Evolutionary conservation across 2,888 invertebrate species (phyloP).

Genomic region (Rhagonycha lutea): DNA sequence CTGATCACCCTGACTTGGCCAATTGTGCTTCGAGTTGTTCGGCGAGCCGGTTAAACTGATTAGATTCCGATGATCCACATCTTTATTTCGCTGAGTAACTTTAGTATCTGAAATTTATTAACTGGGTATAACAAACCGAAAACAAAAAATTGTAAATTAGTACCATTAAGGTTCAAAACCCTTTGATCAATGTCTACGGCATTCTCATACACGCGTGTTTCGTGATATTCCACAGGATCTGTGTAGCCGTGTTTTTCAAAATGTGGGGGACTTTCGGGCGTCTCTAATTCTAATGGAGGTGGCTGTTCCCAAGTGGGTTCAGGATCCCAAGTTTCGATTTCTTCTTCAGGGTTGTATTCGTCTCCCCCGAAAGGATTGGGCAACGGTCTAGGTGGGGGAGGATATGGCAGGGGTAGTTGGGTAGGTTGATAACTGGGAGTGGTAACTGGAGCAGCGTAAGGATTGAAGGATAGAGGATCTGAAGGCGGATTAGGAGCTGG

Average conservation of each 20-base stretch:
- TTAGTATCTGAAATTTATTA: slow-evolving; percentile 20
- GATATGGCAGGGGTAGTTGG: slow-evolving; percentile 10
- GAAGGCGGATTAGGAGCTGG: background rate
- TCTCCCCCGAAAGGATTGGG: slow-evolving; percentile 33
- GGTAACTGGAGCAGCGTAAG: slow-evolving; percentile 1
- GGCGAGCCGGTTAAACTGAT: slow-evolving; percentile 82
- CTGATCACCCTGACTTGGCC: slow-evolving; percentile 47
- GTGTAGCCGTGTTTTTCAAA: slow-evolving; percentile 65
- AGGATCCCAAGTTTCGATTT: slow-evolving; percentile 56
- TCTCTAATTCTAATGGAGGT: slow-evolving; percentile 54
- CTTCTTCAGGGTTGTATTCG: slow-evolving; percentile 54
- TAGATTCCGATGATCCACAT: slow-evolving; percentile 83
- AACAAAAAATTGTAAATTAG: background rate
- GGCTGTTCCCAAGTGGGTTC: slow-evolving; percentile 50
- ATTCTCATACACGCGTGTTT: slow-evolving; percentile 50
- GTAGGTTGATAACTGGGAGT: slow-evolving; percentile 2
- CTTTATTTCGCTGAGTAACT: slow-evolving; percentile 54
- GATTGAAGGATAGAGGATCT: background rate
- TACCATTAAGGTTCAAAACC: slow-evolving; percentile 42
- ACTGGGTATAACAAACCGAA: background rate
- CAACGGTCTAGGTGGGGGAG: slow-evolving; percentile 3
- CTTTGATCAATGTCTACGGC: slow-evolving; percentile 64
- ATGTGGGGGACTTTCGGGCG: slow-evolving; percentile 69
- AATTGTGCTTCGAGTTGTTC: slow-evolving; percentile 38
- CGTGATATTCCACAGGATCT: slow-evolving; percentile 66